These are phyloP conservation scores for Bradypodion pumilum DNA, from an alignment of 2,797 vertebrate genomes.

Conservation along the genomic window DNA sequence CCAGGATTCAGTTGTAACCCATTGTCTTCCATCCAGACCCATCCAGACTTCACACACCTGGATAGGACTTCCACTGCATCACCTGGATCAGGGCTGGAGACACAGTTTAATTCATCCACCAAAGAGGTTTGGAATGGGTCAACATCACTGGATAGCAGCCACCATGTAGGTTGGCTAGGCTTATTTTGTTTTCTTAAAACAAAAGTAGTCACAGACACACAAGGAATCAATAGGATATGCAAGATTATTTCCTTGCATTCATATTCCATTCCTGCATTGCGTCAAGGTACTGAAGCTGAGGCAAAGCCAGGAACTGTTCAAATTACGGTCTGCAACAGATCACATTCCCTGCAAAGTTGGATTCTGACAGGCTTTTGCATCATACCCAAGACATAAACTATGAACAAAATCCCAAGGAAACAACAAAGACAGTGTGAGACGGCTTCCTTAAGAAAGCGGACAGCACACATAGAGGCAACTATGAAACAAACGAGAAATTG, in stretches of 20 bases:
- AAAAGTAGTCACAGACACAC: no score
- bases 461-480: slow-evolving; percentile 58
- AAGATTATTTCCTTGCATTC: neutral
- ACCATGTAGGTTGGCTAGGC: no score
- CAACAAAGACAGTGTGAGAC: slow-evolving; percentile 60
- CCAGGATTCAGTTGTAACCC: no score
- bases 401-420: slow-evolving; percentile 60
- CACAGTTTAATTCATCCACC: no score
- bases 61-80: no score
- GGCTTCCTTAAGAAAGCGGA: slow-evolving; percentile 53
- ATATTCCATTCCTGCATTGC: neutral
- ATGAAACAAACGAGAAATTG: slow-evolving; percentile 70
- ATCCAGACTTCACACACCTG: no score
- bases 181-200: neutral
- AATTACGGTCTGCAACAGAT: neutral
- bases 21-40: no score
- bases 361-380: slow-evolving; percentile 14
- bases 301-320: neutral
- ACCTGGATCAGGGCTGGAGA: no score
- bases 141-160: no score
- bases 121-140: no score
- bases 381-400: slow-evolving; percentile 62
- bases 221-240: neutral
- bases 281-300: neutral
- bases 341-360: neutral